A percentile compares a stretch with the other conserved stretches of the same genome.
phyloP scores from a whole-genome alignment of 2,888 invertebrate genomes.

The Catocala sponsa region DNA sequence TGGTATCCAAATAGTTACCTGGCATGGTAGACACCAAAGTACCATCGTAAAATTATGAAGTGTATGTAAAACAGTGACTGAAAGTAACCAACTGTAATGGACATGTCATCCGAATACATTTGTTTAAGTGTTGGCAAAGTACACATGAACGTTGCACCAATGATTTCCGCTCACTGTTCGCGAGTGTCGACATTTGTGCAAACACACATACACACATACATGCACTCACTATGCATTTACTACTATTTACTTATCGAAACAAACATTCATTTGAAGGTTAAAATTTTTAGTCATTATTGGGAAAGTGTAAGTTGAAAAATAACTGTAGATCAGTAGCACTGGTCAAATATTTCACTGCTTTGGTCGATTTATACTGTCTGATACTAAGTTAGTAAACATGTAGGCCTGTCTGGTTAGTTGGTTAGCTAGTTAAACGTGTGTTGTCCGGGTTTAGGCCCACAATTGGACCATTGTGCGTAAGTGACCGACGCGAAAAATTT shows the following conservation, averaged over 20 bases:
- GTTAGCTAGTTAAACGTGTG: too few relatives aligned
- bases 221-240: constrained; percentile 6
- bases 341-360: too few relatives aligned
- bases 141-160: constrained; percentile 11
- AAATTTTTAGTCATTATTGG: not conserved
- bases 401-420: too few relatives aligned
- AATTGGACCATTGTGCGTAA: too few relatives aligned
- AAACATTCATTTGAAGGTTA: constrained; percentile 8
- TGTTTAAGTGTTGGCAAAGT: constrained; percentile 6
- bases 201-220: constrained; percentile 16
- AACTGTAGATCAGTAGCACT: not conserved
- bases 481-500: too few relatives aligned
- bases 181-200: constrained; percentile 41
- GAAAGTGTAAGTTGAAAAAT: not conserved
- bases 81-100: not conserved
- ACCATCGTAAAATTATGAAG: too few relatives aligned
- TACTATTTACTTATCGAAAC: constrained; percentile 7
- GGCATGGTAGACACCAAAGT: too few relatives aligned
- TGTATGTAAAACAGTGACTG: too few relatives aligned
- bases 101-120: constrained; percentile 5
- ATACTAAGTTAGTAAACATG: too few relatives aligned
- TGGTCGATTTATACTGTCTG: too few relatives aligned
- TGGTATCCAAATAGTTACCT: too few relatives aligned
- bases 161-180: constrained; percentile 32
- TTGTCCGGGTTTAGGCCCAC: too few relatives aligned